Evolutionary conservation across 2,888 invertebrate genomes (phyloP).

Genomic region (Parnassius glacialis): DNA sequence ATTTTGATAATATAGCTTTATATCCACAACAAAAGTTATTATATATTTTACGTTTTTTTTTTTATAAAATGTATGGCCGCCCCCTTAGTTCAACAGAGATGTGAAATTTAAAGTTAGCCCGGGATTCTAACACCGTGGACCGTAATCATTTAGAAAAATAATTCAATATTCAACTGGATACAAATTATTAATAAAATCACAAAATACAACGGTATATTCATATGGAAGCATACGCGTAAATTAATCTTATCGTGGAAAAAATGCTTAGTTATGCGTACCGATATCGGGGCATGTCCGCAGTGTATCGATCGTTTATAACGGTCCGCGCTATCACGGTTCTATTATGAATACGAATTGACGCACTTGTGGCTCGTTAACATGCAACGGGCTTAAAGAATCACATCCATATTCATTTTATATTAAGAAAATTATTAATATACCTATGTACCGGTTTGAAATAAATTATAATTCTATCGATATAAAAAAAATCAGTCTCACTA

Average conservation of each 20-base stretch:
- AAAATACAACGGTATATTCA: not conserved
- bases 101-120: too few relatives aligned
- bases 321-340: slow-evolving; percentile 46
- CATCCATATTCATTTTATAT: slow-evolving; percentile 2
- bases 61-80: too few relatives aligned
- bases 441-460: slow-evolving; percentile 4
- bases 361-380: slow-evolving; percentile 16
- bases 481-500: too few relatives aligned
- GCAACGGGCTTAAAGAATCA: slow-evolving; percentile 11
- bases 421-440: slow-evolving; percentile 1
- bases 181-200: slow-evolving; percentile 5
- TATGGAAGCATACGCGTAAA: slow-evolving; percentile 13
- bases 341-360: slow-evolving; percentile 26
- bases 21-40: too few relatives aligned
- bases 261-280: slow-evolving; percentile 21
- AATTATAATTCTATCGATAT: not conserved
- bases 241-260: slow-evolving; percentile 23
- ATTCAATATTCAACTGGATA: too few relatives aligned
- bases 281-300: slow-evolving; percentile 34
- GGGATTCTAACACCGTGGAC: too few relatives aligned
- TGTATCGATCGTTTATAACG: slow-evolving; percentile 58
- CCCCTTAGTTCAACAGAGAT: too few relatives aligned
- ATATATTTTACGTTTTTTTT: too few relatives aligned
- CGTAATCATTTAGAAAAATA: too few relatives aligned
- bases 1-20: too few relatives aligned